Base-by-base conservation (phyloP, 2,888 invertebrate genomes). In the Ptilodon capucinus region DNA sequence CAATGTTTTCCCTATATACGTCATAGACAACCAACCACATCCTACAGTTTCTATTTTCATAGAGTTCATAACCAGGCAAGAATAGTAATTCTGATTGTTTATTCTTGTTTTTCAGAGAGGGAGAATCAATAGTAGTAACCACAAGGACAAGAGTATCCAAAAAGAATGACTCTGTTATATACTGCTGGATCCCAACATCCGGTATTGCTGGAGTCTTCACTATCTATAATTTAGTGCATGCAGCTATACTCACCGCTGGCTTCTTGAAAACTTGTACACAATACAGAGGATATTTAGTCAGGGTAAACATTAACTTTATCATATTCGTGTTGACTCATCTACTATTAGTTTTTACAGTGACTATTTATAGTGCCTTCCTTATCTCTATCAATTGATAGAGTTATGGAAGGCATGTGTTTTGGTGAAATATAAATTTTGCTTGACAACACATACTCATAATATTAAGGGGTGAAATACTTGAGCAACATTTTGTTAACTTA, bases 191-290 rank as follows among this genome's bases (percentile, higher is more conserved):
- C 45, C 93, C 93, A 1, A 91, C 93, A 2, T 92, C 93, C 0
- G 91, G 93, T 38, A 83, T 95, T 23, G 93, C 94, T 0, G 84
- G 90, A 1, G 63, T 95, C 2, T 93, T 95, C 72, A 92, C 92
- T 8, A 72, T 95, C 16, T 94, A 96, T 57, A 92, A 94, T 6
- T 68, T 96, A 2, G 89, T 94, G 0, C 94, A 95, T 76, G 94
- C 95, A 9, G 85, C 94, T 0, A 92, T 96, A 14, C 92, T 94
- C 44, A 93, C 95, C 0, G 94, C 95, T 73, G 97, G 97, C 0
- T 96, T 94, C 68, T 88, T 93, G 44, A 93, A 92, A 56, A 95
- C 95, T n/a, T 97, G 97, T 74, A 93, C 92, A 4, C 94, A 96
- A 64, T 96, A 96, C 67, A 91, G 94, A 47, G 92, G 92, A 61